Evolutionary conservation across 2,113 vertebrate species (phyloP).

Genomic region (Donacobius atricapilla): DNA sequence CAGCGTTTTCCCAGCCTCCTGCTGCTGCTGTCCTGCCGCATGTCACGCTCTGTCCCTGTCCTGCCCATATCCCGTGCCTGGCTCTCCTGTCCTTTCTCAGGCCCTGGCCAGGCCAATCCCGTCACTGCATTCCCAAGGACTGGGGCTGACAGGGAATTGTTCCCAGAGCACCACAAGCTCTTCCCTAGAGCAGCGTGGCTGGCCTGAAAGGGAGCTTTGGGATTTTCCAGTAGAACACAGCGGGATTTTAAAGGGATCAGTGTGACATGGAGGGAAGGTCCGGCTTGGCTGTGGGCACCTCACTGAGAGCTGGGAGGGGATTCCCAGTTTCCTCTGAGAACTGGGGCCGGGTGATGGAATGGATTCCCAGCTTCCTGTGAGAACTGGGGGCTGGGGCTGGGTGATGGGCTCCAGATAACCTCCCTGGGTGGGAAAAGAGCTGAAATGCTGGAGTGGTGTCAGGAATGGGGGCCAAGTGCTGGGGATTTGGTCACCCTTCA

Average conservation of each 20-base stretch:
- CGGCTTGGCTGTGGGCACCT: not conserved
- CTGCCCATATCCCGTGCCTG: accelerated
- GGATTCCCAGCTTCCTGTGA: no score
- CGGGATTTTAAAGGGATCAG: not conserved
- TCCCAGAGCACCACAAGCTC: not conserved
- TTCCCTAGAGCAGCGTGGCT: not conserved
- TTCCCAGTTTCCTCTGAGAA: not conserved
- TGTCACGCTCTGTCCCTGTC: no score
- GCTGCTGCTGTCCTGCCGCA: not conserved
- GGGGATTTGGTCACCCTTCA: no score
- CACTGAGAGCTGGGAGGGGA: accelerated
- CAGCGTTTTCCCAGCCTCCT: accelerated
- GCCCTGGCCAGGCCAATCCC: not conserved
- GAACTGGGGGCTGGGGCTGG: not conserved
- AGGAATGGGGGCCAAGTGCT: not conserved
- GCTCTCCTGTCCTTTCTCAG: not conserved
- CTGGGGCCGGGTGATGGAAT: not conserved
- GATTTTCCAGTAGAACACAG: not conserved
- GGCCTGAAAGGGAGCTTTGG: not conserved
- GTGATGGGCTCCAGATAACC: not conserved
- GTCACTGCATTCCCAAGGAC: accelerated
- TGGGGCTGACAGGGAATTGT: not conserved
- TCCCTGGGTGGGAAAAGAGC: not conserved
- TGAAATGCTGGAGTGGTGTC: accelerated
- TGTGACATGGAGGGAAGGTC: not conserved